Evolutionary conservation across 2,797 vertebrate genomes (phyloP).

Genomic region (Enteromius unitaeniatus): DNA sequence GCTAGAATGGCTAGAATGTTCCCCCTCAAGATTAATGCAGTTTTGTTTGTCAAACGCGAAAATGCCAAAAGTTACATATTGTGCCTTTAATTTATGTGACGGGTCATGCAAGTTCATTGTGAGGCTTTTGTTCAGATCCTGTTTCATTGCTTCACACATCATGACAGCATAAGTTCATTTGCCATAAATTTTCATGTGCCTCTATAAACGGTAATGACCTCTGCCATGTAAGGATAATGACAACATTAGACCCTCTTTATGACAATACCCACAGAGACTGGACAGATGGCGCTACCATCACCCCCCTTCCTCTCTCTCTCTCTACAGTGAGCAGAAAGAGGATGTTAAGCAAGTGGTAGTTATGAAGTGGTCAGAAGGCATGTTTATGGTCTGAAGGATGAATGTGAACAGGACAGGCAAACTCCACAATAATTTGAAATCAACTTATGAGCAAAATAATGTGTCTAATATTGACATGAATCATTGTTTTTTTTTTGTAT

Average conservation of each 20-base stretch:
- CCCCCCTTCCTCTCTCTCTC: neutral
- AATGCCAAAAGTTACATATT: neutral
- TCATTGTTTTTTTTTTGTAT: neutral
- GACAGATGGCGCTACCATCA: slow-evolving; percentile 54
- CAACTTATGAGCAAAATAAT: neutral
- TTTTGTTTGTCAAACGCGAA: neutral
- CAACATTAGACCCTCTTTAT: slow-evolving; percentile 48
- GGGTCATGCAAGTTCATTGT: neutral
- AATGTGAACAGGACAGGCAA: neutral
- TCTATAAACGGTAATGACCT: slow-evolving; percentile 57
- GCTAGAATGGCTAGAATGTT: neutral
- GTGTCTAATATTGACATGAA: neutral
- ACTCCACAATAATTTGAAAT: neutral
- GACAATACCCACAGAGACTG: slow-evolving; percentile 42
- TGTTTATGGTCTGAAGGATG: neutral
- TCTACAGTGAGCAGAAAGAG: slow-evolving; percentile 60
- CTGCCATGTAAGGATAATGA: slow-evolving; percentile 54
- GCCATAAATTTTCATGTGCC: slow-evolving; percentile 48
- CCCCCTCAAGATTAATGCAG: neutral
- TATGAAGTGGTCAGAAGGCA: neutral
- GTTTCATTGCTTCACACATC: slow-evolving; percentile 30
- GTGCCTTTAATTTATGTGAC: neutral
- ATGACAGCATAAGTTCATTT: slow-evolving; percentile 35
- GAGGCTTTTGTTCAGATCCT: neutral
- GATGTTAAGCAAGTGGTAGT: slow-evolving; percentile 74